These are phyloP conservation scores for Siniperca chuatsi DNA, from an alignment of 2,113 vertebrate species.

Conservation along the genomic window DNA sequence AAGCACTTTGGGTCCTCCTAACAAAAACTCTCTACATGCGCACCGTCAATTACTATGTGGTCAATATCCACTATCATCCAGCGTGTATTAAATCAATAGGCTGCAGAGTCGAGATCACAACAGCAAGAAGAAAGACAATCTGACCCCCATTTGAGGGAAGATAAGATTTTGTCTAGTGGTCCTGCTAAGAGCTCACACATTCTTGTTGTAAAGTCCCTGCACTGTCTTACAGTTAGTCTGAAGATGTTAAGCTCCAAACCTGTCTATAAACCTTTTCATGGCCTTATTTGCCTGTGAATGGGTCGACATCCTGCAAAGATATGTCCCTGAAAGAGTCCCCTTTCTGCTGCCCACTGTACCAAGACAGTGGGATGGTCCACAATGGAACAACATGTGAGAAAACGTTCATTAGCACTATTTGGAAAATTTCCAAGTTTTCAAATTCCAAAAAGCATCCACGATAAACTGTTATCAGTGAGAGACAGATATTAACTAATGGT, in stretches of 20 bases:
- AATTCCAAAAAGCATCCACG: not conserved
- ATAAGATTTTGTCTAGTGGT: slow-evolving; percentile 11
- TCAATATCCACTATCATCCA: slow-evolving; percentile 53
- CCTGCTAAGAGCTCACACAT: not conserved
- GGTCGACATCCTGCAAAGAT: not conserved
- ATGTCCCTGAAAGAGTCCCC: not conserved
- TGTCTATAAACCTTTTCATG: not conserved
- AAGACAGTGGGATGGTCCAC: not conserved
- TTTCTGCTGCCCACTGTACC: not conserved
- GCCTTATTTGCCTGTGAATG: not conserved
- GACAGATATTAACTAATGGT: not conserved
- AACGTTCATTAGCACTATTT: not conserved
- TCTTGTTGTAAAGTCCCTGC: not conserved
- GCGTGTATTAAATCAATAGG: slow-evolving; percentile 42
- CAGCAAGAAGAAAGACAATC: slow-evolving; percentile 37
- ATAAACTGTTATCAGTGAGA: not conserved
- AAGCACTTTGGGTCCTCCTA: slow-evolving; percentile 50
- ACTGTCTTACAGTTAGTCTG: not conserved
- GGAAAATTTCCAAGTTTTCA: not conserved
- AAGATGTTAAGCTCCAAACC: not conserved
- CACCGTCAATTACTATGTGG: slow-evolving; percentile 49
- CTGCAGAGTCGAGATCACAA: slow-evolving; percentile 20
- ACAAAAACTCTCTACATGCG: slow-evolving; percentile 51
- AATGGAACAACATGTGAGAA: not conserved
- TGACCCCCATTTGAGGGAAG: slow-evolving; percentile 14